Percentiles rank a stretch among this genome's conserved stretches.
Conservation (phyloP, 2,113 vertebrate species). For the Podiceps cristatus region DNA sequence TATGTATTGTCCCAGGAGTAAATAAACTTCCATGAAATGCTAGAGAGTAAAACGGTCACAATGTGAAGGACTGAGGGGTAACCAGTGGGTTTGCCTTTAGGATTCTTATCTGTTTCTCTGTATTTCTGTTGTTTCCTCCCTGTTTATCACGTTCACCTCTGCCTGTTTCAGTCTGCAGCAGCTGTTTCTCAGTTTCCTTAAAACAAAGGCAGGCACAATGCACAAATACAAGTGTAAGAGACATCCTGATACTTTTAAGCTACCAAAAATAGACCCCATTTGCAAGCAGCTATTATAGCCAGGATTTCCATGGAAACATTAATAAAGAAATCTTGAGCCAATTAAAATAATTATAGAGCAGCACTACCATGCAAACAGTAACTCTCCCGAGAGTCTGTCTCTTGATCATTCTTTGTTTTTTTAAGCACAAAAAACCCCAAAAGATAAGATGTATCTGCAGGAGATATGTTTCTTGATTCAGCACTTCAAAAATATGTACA, state of each 20-base stretch:
- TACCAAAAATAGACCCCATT: neutral
- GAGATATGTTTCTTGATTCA: neutral
- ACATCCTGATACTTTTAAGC: neutral
- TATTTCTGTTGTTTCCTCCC: neutral
- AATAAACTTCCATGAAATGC: neutral
- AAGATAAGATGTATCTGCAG: neutral
- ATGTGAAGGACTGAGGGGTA: rapidly evolving
- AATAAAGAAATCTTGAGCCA: conserved; percentile 8
- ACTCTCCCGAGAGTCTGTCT: neutral
- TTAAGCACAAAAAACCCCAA: neutral
- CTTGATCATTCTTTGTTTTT: neutral
- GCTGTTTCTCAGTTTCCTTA: neutral
- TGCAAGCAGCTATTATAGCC: neutral
- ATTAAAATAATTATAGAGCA: neutral
- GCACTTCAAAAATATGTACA: neutral
- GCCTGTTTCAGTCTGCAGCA: neutral
- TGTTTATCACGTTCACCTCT: neutral
- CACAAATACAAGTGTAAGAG: neutral
- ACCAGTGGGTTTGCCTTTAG: neutral
- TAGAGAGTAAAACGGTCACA: neutral
- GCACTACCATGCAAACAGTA: neutral
- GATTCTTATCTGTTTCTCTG: neutral
- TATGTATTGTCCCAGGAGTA: neutral
- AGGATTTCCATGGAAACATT: conserved; percentile 28
- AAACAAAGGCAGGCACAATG: neutral